Evolutionary conservation across 1,140 invertebrate genomes (phyloP), one percentile per base, ranked within the genome.

Genomic region (Tribolium madens): DNA sequence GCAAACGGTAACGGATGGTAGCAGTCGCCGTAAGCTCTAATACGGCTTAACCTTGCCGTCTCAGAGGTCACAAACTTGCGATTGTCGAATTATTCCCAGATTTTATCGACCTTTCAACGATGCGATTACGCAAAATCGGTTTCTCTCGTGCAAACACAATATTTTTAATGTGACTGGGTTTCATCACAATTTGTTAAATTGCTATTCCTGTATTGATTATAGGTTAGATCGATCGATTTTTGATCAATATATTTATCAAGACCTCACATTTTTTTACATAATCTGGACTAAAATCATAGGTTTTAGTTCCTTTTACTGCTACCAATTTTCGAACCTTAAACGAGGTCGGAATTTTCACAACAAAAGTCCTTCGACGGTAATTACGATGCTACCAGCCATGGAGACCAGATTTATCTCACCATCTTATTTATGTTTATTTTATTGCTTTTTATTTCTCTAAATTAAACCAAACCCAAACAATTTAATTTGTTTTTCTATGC

Each of bases 41-140:
- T 85, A 0, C 84, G 84, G 76, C 84, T 86, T 48, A 85, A 84
- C 57, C 84, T 86, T 9, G 80, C 83, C 31, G 81, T 85, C 46
- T 81, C 83, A 73, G 73, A 77, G 76, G 76, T 77, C 76, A 77
- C 73, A 77, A 60, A 76, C 52, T 76, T 72, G 64, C 60, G 64
- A 26, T 26, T 26, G 21, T 26, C 21, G 6, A 26, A 26, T 26
- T 21, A 4, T 26, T 1, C 21, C 21, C 21, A 5, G 21, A 26
- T 26, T 26, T 26, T 26, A 26, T 4, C 21, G 21, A 26, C 21
- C 21, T 64, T 64, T 64, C 57, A 64, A 13, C 57, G 17, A 15
- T 13, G 18, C 53, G 17, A 26, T 64, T 64, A 14, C 26, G 57
- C 12, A 64, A 64, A 60, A 33, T 64, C 57, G 26, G 31, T 64